Base-by-base conservation (phyloP, 2,888 invertebrate genomes). In the Zygogramma bicolorata region DNA sequence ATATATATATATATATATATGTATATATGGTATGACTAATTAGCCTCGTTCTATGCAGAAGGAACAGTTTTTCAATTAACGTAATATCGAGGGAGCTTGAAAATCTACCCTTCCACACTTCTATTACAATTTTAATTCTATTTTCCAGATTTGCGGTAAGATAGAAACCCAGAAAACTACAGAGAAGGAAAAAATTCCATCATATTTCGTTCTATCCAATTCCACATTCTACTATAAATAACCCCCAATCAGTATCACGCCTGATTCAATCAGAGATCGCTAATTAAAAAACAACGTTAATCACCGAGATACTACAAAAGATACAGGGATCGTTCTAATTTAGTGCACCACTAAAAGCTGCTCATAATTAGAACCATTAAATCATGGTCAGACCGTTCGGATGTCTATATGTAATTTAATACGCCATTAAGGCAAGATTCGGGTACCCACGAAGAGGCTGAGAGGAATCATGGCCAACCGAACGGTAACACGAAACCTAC, bases 401-500 rank as follows among this genome's bases (percentile, higher is more conserved):
- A 75, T 73, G 78, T 77, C 78, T 76, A 76, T 76, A 75, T 77
- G 81, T 81, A 81, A 82, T 81, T 80, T 81, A 81, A 82, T 81
- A 82, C 75, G 74, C 78, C 79, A 81, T 81, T 81, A 81, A 80
- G 79, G 77, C 65, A 69, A 75, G 75, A 75, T 75, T 73, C 73
- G 71, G 67, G 75, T 53, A 61, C 58, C 66, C 65, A 63, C 29
- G 34, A 60, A 67, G 60, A 62, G 61, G 59, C 62, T 66, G 68
- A 72, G 68, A 68, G 68, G 58, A 53, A 69, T 63, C 63, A 65
- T 67, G 67, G 59, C 65, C 34, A 65, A 75, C 76, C 79, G 80
- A 80, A 25, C 42, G 77, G 81, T 82, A 81, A 82, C 80, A 78
- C 75, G 79, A 82, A 79, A 81, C 81, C 81, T 80, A 81, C 80